Percentiles rank a stretch among this genome's conserved stretches.
Evolutionary conservation across 2,113 vertebrate species (phyloP).

Genomic region (Burhinus oedicnemus): DNA sequence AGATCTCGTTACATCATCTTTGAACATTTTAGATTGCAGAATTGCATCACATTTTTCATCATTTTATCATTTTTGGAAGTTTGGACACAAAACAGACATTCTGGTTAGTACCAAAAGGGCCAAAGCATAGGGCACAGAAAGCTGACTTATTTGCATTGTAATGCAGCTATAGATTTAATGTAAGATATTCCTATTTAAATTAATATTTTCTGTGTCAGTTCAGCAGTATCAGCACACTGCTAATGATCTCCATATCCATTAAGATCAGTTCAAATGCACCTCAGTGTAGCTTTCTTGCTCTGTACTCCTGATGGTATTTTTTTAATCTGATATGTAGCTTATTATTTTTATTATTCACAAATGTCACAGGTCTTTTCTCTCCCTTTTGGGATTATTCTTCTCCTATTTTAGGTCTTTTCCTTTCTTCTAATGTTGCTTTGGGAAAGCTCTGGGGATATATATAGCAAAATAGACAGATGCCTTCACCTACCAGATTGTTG

Average conservation of each 20-base stretch:
- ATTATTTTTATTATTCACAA: slow-evolving; percentile 69
- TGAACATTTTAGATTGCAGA: background rate
- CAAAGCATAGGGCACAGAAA: background rate
- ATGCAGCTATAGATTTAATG: background rate
- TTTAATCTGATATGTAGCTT: slow-evolving; percentile 36
- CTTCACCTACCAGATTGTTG: slow-evolving; percentile 69
- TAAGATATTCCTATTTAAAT: slow-evolving; percentile 58
- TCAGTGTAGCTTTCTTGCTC: slow-evolving; percentile 17
- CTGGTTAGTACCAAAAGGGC: background rate
- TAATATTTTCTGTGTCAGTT: slow-evolving; percentile 49
- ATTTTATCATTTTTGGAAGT: background rate
- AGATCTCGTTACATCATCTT: background rate
- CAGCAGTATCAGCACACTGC: slow-evolving; percentile 58
- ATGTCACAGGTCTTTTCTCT: slow-evolving; percentile 47
- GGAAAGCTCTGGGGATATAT: slow-evolving; percentile 57
- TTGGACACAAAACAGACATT: background rate
- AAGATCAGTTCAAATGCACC: slow-evolving; percentile 46
- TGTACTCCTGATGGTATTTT: slow-evolving; percentile 6
- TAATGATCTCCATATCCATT: slow-evolving; percentile 64
- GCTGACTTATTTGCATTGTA: background rate
- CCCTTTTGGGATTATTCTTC: slow-evolving; percentile 41
- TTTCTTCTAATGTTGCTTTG: slow-evolving; percentile 47
- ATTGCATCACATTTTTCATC: background rate
- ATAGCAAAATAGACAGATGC: slow-evolving; percentile 65
- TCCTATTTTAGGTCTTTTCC: slow-evolving; percentile 26